Conservation (phyloP, 2,888 invertebrate genomes). For the Prenolepis imparis region DNA sequence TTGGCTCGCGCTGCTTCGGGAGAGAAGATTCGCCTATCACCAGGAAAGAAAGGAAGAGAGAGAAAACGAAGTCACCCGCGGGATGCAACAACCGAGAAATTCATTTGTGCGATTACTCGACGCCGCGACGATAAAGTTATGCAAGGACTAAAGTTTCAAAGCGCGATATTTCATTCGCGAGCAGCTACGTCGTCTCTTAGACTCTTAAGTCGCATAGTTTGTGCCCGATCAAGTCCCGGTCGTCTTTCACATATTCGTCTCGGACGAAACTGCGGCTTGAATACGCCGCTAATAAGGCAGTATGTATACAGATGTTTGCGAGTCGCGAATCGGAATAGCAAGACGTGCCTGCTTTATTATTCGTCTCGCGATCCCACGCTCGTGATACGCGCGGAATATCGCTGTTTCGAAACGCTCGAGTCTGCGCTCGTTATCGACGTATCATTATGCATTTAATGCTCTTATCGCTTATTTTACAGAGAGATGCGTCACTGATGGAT, state of each 20-base stretch:
- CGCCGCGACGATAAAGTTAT: not conserved
- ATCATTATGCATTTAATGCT: constrained; percentile 15
- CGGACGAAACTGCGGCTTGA: not conserved
- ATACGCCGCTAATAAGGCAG: constrained; percentile 59
- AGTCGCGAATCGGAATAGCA: constrained; percentile 25
- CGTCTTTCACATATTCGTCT: not conserved
- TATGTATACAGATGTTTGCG: constrained; percentile 65
- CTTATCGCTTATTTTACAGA: not conserved
- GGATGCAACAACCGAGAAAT: not conserved
- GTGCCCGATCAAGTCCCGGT: not conserved
- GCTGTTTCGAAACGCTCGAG: constrained; percentile 49
- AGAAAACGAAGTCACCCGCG: not conserved
- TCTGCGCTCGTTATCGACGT: constrained; percentile 6
- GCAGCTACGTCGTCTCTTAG: too few relatives aligned
- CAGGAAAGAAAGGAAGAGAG: not conserved
- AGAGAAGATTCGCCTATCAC: constrained; percentile 16
- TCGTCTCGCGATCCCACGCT: constrained; percentile 59
- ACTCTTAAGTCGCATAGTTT: not conserved
- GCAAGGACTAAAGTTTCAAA: not conserved
- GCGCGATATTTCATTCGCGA: not conserved
- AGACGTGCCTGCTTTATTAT: constrained; percentile 64
- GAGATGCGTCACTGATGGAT: not conserved
- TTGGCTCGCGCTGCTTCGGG: constrained; percentile 12
- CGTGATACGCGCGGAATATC: constrained; percentile 64
- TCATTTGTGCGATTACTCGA: constrained; percentile 4